Evolutionary conservation across 2,113 vertebrate species (phyloP).

Genomic region (Peucedramus taeniatus): DNA sequence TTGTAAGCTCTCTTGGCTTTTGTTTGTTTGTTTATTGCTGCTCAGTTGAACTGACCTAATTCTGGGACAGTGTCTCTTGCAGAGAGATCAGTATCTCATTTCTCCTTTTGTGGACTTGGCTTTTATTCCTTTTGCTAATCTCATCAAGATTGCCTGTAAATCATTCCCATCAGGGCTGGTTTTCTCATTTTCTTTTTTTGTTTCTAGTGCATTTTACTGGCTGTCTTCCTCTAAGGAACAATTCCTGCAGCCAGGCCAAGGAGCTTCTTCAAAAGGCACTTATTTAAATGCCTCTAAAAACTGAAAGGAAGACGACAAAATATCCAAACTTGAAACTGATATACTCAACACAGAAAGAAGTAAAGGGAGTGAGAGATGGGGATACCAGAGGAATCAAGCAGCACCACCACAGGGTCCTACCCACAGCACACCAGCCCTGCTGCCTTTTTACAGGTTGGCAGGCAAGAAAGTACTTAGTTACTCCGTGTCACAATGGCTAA

Average conservation of each 20-base stretch:
- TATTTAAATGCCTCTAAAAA: not conserved
- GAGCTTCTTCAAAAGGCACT: not conserved
- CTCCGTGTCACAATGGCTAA: not conserved
- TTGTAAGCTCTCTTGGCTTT: not conserved
- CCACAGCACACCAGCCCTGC: not conserved
- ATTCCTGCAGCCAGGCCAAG: not conserved
- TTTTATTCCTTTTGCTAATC: not conserved
- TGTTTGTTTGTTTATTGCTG: constrained; percentile 27
- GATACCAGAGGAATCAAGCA: not conserved
- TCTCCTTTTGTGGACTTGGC: constrained; percentile 12
- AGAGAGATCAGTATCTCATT: constrained; percentile 19
- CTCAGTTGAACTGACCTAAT: not conserved
- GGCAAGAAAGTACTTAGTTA: not conserved
- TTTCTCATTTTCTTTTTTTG: constrained; percentile 35
- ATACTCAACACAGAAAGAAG: not conserved
- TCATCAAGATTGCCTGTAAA: not conserved
- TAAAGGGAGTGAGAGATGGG: not conserved
- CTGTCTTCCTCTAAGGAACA: not conserved
- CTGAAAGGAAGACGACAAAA: not conserved
- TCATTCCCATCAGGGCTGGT: not conserved
- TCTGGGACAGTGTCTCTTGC: not conserved
- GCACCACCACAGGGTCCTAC: not conserved
- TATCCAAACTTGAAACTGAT: not conserved
- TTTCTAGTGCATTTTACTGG: constrained; percentile 5
- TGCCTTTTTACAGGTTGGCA: not conserved